Base-by-base conservation (phyloP, 2,888 invertebrate species). In the Operophtera brumata region DNA sequence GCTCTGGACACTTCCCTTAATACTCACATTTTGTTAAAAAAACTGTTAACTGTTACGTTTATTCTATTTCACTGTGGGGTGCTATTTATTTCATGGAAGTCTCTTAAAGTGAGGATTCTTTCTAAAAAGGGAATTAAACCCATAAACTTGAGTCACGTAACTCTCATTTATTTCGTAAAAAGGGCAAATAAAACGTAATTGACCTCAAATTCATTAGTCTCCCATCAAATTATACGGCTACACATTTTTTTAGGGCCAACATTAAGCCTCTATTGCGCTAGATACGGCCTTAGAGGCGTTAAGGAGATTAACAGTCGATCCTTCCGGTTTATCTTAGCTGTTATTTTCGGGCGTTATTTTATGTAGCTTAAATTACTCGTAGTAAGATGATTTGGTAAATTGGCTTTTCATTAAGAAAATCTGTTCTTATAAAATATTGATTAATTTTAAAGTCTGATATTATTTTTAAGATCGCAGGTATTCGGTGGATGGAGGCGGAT, bases 301-400 rank as follows among this genome's bases (percentile, higher is more conserved):
- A 45, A 43, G 40, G 36, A 54, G 57, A 57, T 57, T 54, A 53
- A 57, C 57, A 57, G 53, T 49, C 57, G 57, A 56, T 56, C 56
- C 44, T 51, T 41, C 39, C 44, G 43, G 42, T 40, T 51, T 44
- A 51, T 30, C 47, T 44, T 12, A 40, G 45, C 40, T 30, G 13
- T 36, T 49, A 45, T 41, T 45, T 48, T 25, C 6, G 14, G 12
- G 11, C 28, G 35, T 35, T 54, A n/a, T 36, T 53, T 47, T 37
- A 52, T 37, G 35, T 44, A 2, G 6, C 36, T 39, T 12, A 41
- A 35, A 30, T n/a, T n/a, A n/a, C n/a, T 45, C 26, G 45, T 20
- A 4, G 20, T 20, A 20, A 20, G 20, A 20, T 20, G 20, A 20
- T 20, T 20, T 20, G 2, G 4, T 20, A 4, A 20, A 20, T 20